Percentiles rank a stretch among this genome's conserved stretches.
Evolutionary conservation across 2,888 invertebrate species (phyloP).

Genomic region (Ditula angustiorana): DNA sequence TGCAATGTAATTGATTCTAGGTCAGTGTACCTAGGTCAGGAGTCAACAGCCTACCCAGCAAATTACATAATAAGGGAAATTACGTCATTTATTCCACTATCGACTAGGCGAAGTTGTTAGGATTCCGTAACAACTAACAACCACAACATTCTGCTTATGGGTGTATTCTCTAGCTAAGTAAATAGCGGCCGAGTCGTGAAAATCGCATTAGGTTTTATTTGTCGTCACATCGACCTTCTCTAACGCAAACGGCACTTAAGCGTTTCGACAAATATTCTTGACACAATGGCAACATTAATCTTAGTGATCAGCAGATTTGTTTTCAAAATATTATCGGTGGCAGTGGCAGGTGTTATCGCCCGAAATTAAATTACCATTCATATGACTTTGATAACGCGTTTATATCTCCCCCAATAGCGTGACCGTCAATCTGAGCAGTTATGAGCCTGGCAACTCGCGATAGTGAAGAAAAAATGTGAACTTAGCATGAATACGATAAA

Average conservation of each 20-base stretch:
- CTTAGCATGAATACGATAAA: neutral
- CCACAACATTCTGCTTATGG: conserved; percentile 5
- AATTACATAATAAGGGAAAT: conserved; percentile 37
- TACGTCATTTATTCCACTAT: neutral
- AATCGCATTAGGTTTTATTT: conserved; percentile 11
- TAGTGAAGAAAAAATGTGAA: neutral
- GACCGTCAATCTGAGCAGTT: conserved; percentile 6
- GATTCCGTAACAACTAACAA: neutral
- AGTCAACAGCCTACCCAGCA: conserved; percentile 45
- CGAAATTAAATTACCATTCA: conserved; percentile 30
- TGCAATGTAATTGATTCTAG: conserved; percentile 13
- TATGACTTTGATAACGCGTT: conserved; percentile 18
- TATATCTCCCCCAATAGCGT: conserved; percentile 3
- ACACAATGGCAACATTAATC: neutral
- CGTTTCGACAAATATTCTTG: neutral
- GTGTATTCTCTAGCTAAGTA: neutral
- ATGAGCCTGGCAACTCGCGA: conserved; percentile 1
- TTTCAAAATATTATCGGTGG: neutral
- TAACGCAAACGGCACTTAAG: conserved; percentile 9
- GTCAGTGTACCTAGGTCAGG: conserved; percentile 39
- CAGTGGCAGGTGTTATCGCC: conserved; percentile 17
- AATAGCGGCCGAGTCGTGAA: conserved; percentile 6
- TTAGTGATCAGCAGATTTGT: neutral
- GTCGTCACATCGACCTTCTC: neutral
- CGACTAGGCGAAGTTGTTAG: neutral